Base-by-base conservation (phyloP, 2,113 vertebrate species). In the Rhinopithecus roxellana region DNA sequence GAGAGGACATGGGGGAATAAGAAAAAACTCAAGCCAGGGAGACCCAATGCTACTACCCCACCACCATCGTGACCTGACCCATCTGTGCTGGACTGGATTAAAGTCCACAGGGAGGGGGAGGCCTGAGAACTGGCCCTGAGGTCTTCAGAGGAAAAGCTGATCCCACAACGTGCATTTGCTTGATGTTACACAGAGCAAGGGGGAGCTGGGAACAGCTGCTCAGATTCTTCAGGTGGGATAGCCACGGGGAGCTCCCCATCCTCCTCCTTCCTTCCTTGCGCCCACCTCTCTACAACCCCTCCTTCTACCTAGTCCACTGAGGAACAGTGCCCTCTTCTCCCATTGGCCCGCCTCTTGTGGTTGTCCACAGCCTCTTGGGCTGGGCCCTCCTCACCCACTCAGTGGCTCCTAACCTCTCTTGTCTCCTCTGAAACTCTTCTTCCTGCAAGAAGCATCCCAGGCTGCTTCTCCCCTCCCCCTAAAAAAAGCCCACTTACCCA, bases 11-110 rank as follows among this genome's bases (percentile, higher is more conserved):
- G 79, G 74, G 74, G 57, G 69, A 90, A 85, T 88, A 75, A 87
- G 81, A 90, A 95, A 93, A 94, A 80, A 69, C 75, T 78, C 80
- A 92, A 86, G 25, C 78, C 79, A 77, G 75, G 52, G 55, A 79
- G 79, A 78, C 50, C 70, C 50, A 2, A 0, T 38, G 57, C 35
- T 77, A 55, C 38, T 38, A 6, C 35, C 48, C 32, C 69, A 38
- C 67, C 69, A 45, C 70, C n/a, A 25, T 35, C 11, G 25, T 35
- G 55, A 94, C 45, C 70, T 79, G 81, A 89, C 67, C 74, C 72
- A 88, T 89, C 87, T 97, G 87, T 59, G 57, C 48, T 40, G 14
- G 72, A 2, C 64, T 88, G 27, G 75, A 75, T 96, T 59, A 92
- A 92, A 82, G 72, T 59, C 69, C 22, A 3, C 23, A 23, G 64